Evolutionary conservation across 2,113 vertebrate genomes (phyloP).

Genomic region (Eublepharis macularius): DNA sequence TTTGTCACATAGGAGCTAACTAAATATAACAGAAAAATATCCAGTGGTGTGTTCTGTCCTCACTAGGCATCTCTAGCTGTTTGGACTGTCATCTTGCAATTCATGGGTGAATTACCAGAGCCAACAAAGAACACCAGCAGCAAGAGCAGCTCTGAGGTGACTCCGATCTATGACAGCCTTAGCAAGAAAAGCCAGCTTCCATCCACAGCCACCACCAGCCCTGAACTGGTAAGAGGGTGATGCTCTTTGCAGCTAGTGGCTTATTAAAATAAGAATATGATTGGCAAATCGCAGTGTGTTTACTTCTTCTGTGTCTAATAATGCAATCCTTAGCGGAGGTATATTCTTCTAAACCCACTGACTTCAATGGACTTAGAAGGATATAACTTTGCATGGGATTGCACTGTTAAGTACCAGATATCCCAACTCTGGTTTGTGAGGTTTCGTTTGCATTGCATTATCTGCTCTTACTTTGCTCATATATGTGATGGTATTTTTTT

Average conservation of each 20-base stretch:
- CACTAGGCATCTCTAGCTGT: slow-evolving; percentile 85
- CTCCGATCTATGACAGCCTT: slow-evolving; percentile 63
- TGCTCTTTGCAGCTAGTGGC: not conserved
- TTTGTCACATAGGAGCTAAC: not conserved
- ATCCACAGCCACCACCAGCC: not conserved
- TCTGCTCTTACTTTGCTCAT: not conserved
- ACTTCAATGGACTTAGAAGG: too few species aligned
- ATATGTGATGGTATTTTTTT: not conserved
- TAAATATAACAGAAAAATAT: not conserved
- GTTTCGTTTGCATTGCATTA: not conserved
- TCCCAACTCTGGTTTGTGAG: not conserved
- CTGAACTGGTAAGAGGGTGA: slow-evolving; percentile 63
- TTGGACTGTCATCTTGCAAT: slow-evolving; percentile 92
- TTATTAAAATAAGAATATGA: not conserved
- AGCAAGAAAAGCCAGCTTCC: slow-evolving; percentile 45
- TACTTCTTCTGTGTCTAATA: not conserved
- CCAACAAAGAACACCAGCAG: slow-evolving; percentile 68
- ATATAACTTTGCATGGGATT: too few species aligned
- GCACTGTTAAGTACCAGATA: not conserved
- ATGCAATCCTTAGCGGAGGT: too few species aligned
- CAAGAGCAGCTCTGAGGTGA: slow-evolving; percentile 50
- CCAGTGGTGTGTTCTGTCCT: slow-evolving; percentile 28
- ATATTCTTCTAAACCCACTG: too few species aligned
- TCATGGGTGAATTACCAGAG: slow-evolving; percentile 96
- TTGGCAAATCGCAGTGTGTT: not conserved